Percentiles rank a stretch among this genome's conserved stretches.
Evolutionary conservation across 2,113 vertebrate species (phyloP).

Genomic region (Eurystomus gularis): DNA sequence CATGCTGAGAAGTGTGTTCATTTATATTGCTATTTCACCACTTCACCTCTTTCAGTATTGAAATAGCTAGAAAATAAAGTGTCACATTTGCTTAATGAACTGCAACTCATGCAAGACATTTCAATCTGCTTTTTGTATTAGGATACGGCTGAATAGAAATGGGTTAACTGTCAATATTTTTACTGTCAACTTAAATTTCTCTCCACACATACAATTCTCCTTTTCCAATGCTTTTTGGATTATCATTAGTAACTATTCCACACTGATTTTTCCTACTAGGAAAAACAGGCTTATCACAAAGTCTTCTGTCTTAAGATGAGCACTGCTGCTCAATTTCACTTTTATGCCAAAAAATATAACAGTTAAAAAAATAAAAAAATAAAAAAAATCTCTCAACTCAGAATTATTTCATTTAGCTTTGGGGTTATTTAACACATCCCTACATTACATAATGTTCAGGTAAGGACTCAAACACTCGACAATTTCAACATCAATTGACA

Average conservation of each 20-base stretch:
- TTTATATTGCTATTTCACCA: conserved; percentile 60
- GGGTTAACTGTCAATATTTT: conserved; percentile 74
- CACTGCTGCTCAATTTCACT: background rate
- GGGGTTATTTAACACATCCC: background rate
- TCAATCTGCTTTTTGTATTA: conserved; percentile 66
- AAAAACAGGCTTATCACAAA: background rate
- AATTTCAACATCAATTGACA: background rate
- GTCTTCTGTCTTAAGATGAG: background rate
- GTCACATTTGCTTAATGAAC: conserved; percentile 76
- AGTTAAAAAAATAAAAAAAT: background rate
- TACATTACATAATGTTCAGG: background rate
- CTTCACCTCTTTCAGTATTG: conserved; percentile 48
- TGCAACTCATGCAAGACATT: conserved; percentile 71
- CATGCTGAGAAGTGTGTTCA: conserved; percentile 34
- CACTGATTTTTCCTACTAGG: background rate
- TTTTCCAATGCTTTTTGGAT: conserved; percentile 11
- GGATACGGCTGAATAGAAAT: conserved; percentile 54
- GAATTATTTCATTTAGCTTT: background rate
- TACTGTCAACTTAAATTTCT: conserved; percentile 69
- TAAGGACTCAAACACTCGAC: background rate
- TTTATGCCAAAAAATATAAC: background rate
- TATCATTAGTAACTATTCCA: conserved; percentile 48
- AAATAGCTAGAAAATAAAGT: conserved; percentile 73
- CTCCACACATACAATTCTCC: background rate
- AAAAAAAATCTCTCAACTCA: background rate